Evolutionary conservation across 1,140 invertebrate genomes (phyloP).

Genomic region (Galleria mellonella): DNA sequence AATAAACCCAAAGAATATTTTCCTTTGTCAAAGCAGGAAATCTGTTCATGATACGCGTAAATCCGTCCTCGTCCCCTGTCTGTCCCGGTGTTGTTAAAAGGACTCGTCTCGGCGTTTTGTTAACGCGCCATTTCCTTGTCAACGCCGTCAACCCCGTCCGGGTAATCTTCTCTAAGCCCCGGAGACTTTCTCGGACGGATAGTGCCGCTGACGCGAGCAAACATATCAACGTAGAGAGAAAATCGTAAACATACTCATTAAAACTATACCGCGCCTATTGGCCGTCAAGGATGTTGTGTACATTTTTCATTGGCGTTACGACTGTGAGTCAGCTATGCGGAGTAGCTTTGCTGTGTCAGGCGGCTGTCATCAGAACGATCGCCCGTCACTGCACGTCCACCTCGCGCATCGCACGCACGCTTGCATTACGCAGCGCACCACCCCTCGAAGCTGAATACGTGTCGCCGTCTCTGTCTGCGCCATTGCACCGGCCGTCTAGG

Average conservation of each 20-base stretch:
- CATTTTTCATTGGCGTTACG: conserved; percentile 45
- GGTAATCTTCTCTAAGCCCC: conserved; percentile 36
- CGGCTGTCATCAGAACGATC: conserved; percentile 62
- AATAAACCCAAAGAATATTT: conserved; percentile 40
- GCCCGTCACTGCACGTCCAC: conserved; percentile 65
- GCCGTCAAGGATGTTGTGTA: conserved; percentile 32
- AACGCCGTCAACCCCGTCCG: conserved; percentile 31
- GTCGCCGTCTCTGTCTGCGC: conserved; percentile 46
- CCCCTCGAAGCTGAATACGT: conserved; percentile 49
- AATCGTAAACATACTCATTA: conserved; percentile 25
- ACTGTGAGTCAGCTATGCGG: conserved; percentile 53
- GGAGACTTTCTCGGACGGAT: conserved; percentile 15
- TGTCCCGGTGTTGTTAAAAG: conserved; percentile 44
- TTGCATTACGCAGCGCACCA: conserved; percentile 71
- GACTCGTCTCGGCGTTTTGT: conserved; percentile 49
- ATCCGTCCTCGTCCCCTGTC: conserved; percentile 58
- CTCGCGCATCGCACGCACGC: conserved; percentile 69
- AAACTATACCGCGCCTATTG: conserved; percentile 37
- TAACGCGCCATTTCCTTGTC: conserved; percentile 53
- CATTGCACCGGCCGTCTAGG: conserved; percentile 8
- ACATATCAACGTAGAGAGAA: conserved; percentile 14
- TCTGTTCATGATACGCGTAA: conserved; percentile 61
- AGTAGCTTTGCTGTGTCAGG: conserved; percentile 45
- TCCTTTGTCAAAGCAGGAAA: conserved; percentile 57
- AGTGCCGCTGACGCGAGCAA: conserved; percentile 7